Conservation (phyloP, 2,888 invertebrate species). For the Zaprionus lineosus region DNA sequence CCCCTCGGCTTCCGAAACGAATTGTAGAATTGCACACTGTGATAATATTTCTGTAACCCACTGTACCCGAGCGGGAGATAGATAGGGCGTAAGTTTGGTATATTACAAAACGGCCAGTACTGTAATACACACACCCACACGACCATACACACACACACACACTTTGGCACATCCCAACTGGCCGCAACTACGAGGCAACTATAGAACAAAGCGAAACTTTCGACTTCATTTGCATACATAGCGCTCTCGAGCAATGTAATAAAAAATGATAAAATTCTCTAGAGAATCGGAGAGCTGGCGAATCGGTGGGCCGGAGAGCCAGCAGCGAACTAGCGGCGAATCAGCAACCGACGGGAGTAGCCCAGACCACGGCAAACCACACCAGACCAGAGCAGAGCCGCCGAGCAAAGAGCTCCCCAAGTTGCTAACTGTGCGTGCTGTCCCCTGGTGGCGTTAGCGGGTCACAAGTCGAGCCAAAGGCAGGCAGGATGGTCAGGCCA, state of each 20-base stretch:
- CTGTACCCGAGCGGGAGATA: conserved; percentile 3
- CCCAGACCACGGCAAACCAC: conserved; percentile 7
- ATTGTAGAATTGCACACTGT: conserved; percentile 26
- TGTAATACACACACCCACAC: conserved; percentile 5
- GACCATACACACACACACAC: neutral
- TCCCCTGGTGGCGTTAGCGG: conserved; percentile 59
- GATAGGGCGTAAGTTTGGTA: too few species aligned
- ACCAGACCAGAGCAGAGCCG: neutral
- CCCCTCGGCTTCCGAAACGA: too few species aligned
- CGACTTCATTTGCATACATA: conserved; percentile 81
- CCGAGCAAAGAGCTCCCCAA: too few species aligned
- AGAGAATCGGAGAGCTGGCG: conserved; percentile 35
- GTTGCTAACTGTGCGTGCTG: conserved; percentile 66
- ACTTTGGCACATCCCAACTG: conserved; percentile 33
- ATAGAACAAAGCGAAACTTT: conserved; percentile 70
- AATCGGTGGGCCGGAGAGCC: conserved; percentile 15
- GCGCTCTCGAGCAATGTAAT: conserved; percentile 79
- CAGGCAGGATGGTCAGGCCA: conserved; percentile 37
- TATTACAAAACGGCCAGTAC: too few species aligned
- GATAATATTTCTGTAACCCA: conserved; percentile 26
- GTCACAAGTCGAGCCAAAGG: conserved; percentile 44
- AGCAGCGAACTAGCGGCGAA: conserved; percentile 8
- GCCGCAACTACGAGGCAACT: conserved; percentile 60
- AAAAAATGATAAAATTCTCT: conserved; percentile 81
- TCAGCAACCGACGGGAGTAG: too few species aligned